Base-by-base conservation (phyloP, 64 coral and sea anemone species). In the Dendronephthya gigantea region DNA sequence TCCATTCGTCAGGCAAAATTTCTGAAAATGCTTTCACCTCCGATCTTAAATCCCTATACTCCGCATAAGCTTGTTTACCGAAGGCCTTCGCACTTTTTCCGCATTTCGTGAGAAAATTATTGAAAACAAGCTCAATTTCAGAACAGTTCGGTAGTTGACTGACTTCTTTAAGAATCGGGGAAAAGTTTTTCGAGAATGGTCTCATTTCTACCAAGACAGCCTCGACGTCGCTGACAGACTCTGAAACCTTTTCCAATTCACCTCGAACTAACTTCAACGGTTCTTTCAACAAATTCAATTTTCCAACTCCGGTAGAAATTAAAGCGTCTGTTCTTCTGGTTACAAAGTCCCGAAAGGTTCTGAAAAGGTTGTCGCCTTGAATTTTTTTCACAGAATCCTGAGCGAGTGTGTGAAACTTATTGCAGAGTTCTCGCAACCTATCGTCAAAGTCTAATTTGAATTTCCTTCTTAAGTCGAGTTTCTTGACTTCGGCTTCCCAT, bases 361-460 rank as follows among this genome's bases (percentile, higher is more conserved):
- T 50, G 25, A 86, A 90, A 45, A 97, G 39, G 34, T 97, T 52
- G 35, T 87, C 89, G 11, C 74, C 47, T 75, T 87, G 85, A 32
- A 97, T 50, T 48, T 97, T 90, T 38, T 84, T 48, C 9, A 97
- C 59, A 32, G 84, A 89, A 68, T 87, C 66, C 17, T 84, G 32
- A 12, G 81, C 84, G 34, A 89, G 86, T 17, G 82, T 51, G 72
- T 87, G 87, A 40, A 97, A 97, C 52, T 97, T 84, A 59, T 49
- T 84, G 70, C 94, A 97, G 82, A 97, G 35, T n/a, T 89, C 37
- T 36, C 55, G 74, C 69, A 97, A 17, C 25, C 86, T 88, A 6
- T 45, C 50, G 34, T 93, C 89, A 88, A 89, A 97, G 52, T 97
- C 87, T n/a, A 91, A 81, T 16, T 85, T 89, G 40, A 97, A 97